Percentiles rank a stretch among this genome's conserved stretches.
Evolutionary conservation across 1,140 invertebrate genomes (phyloP).

Genomic region (Solenopsis invicta): DNA sequence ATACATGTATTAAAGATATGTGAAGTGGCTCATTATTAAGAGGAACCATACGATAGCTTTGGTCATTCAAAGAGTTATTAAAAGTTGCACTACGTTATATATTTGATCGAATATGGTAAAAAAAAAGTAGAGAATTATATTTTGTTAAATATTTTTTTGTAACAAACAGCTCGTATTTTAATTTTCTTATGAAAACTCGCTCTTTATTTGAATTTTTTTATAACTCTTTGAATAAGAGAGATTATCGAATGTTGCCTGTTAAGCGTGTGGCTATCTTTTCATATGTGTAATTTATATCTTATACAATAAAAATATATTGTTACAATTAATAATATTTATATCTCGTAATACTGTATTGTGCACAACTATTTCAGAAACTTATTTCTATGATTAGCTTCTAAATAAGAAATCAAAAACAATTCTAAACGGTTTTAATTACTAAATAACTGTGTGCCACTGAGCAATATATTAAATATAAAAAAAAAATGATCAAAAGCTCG

Average conservation of each 20-base stretch:
- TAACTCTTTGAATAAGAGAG: conserved; percentile 31
- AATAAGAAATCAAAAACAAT: conserved; percentile 9
- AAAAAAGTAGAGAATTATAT: not conserved
- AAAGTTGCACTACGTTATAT: not conserved
- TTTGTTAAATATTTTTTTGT: conserved; percentile 11
- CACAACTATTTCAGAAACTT: conserved; percentile 32
- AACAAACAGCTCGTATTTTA: not conserved
- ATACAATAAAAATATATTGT: conserved; percentile 32
- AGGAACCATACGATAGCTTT: not conserved
- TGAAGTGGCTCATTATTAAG: not conserved
- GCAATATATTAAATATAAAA: conserved; percentile 9
- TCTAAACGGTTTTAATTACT: conserved; percentile 2
- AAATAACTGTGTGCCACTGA: conserved; percentile 26
- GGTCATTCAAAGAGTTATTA: conserved; percentile 29
- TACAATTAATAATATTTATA: conserved; percentile 31
- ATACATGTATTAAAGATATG: conserved; percentile 32
- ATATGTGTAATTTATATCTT: conserved; percentile 21
- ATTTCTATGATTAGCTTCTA: conserved; percentile 20
- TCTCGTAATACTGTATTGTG: conserved; percentile 19
- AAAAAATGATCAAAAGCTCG: not conserved
- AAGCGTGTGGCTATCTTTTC: not conserved
- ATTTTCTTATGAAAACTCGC: not conserved
- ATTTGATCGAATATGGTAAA: not conserved
- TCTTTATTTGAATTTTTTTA: conserved; percentile 20
- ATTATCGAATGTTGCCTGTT: not conserved